Base-by-base conservation (phyloP, 1,140 invertebrate genomes). In the Penaeus vannamei region DNA sequence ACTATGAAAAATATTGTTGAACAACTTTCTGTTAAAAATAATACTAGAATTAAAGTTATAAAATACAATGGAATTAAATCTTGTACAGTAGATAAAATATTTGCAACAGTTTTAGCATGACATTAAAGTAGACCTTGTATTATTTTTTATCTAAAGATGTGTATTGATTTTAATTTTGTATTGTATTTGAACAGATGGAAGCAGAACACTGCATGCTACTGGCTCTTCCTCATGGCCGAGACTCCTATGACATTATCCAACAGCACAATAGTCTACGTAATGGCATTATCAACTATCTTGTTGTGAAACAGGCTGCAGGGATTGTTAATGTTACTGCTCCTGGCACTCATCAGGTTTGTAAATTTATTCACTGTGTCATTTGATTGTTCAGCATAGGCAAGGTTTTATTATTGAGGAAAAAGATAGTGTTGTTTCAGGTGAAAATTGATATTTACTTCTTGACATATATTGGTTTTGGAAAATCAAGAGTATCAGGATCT, bases 161-260 rank as follows among this genome's bases (percentile, higher is more conserved):
- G 69, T 64, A 80, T 14, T 89, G n/a, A 29, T 61, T 53, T 7
- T 20, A 29, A 23, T 76, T 60, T 84, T 26, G 62, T 84, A 91
- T 92, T 91, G 84, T 88, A 92, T 87, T 86, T 90, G 93, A 93
- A 72, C 92, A 99, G 97, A 96, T 96, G 94, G 96, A 98, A 92
- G 96, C 97, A 91, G 98, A 99, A 93, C 98, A 99, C 93, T 98
- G 98, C 92, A 98, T 99, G 95, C 93, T 99, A 87, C 93, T 99
- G 91, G 98, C 98, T 46, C 92, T 99, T 91, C 98, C 98, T 53
- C 99, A 97, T 93, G 98, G 98, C 8, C 95, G 96, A 85, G 97
- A 98, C 93, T 97, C 98, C 92, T 95, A 97, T 93, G 98, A 99
- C 92, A 97, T 99, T 29, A 93, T 98, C 64, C 96, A 98, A 93